A percentile compares a stretch with the other conserved stretches of the same genome.
phyloP scores from a whole-genome alignment of 2,797 vertebrate species.

The Anguilla megastoma region DNA sequence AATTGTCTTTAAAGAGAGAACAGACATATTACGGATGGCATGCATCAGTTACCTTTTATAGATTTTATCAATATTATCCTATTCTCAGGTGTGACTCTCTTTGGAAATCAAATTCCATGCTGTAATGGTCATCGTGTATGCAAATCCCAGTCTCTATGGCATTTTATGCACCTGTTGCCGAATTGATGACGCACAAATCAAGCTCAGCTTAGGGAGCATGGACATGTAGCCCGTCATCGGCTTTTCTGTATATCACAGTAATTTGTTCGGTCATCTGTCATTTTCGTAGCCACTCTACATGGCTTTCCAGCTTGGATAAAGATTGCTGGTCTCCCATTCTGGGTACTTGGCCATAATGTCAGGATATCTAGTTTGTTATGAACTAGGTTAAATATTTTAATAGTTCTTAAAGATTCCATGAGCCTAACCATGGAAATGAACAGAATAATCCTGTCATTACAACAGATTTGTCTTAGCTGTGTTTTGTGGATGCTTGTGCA shows the following conservation, averaged over 20 bases:
- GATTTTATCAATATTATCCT: conserved; percentile 55
- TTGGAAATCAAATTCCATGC: conserved; percentile 58
- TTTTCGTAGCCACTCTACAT: conserved; percentile 58
- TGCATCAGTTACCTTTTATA: conserved; percentile 49
- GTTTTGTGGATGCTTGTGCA: too few species aligned
- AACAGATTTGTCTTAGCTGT: too few species aligned
- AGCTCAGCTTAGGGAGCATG: conserved; percentile 60
- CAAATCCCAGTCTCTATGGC: conserved; percentile 68
- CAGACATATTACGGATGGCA: conserved; percentile 27
- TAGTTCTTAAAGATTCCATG: conserved; percentile 41
- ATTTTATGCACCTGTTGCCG: conserved; percentile 70
- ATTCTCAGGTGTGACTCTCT: conserved; percentile 54
- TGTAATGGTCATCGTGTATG: conserved; percentile 65
- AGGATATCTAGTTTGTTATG: conserved; percentile 44
- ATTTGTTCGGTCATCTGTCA: conserved; percentile 70
- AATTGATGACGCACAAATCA: conserved; percentile 70
- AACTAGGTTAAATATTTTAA: conserved; percentile 59
- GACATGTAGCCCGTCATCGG: conserved; percentile 60
- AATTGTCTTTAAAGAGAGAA: conserved; percentile 15
- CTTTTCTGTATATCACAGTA: conserved; percentile 57
- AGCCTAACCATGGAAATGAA: conserved; percentile 31
- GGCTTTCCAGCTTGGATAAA: conserved; percentile 49
- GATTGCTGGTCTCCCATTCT: conserved; percentile 42
- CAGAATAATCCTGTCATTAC: background rate
- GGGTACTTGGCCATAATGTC: conserved; percentile 41